Evolutionary conservation across 1,140 invertebrate species (phyloP), one percentile per base, ranked within the genome.

Genomic region (Stegodyphus mimosarum): DNA sequence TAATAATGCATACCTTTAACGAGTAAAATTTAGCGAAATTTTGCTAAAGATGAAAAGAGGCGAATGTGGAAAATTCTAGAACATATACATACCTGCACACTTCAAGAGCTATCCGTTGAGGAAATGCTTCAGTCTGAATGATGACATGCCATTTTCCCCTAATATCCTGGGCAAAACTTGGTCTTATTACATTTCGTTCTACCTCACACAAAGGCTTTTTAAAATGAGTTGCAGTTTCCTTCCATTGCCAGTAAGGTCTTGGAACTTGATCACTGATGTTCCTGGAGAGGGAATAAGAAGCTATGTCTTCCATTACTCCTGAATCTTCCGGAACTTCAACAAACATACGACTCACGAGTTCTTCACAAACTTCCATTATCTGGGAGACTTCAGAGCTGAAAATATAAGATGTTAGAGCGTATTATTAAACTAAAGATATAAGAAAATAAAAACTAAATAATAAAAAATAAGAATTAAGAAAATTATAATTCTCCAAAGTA

Each of bases 101-200:
- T 87, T 87, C 85, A 11, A 86, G 18, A 50, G 72, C 71, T 13
- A 87, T 73, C 66, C 78, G 75, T 53, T 87, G 87, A 1, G 77
- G 78, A 15, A 87, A 87, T 13, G 51, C 51, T 13, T 87, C 87
- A 9, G 87, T 87, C 50, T 87, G 87, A 67, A 87, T 84, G 7
- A 87, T 83, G 48, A 87, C 85, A 7, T 87, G 72, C 87, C 87
- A 87, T 69, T 87, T 87, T 2, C 87, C 87, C 49, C 66, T 87
- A 63, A 83, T 67, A 60, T 87, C 85, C 69, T 83, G 86, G n/a
- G 87, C 85, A 52, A 86, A 87, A 49, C 87, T 86, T 6, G 87
- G 87, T 33, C 63, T 15, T 17, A 87, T 87, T 51, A 72, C 15
- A 5, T 79, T 52, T 69, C 63, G 15, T 10, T 87, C 70, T 9